Evolutionary conservation across 1,140 invertebrate species (phyloP).

Genomic region (Trichonephila inaurata): DNA sequence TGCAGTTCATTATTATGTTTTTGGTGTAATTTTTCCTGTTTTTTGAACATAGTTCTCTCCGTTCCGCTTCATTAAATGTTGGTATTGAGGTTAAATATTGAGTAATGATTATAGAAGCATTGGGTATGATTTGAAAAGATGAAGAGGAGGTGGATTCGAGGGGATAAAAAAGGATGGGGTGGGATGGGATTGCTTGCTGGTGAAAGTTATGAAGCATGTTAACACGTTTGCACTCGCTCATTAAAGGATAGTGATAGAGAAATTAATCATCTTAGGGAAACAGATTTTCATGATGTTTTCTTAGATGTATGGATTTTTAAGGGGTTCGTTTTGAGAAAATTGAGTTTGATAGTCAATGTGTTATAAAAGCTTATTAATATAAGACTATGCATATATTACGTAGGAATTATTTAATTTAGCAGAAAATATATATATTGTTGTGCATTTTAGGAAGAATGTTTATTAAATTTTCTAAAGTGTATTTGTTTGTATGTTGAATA

Average conservation of each 20-base stretch:
- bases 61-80: conserved; percentile 45
- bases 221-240: conserved; percentile 17
- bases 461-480: too few relatives aligned
- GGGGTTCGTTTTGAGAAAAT: background rate
- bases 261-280: conserved; percentile 13
- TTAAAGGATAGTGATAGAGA: conserved; percentile 20
- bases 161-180: too few relatives aligned
- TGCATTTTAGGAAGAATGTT: too few relatives aligned
- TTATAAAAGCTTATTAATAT: background rate
- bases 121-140: background rate
- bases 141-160: background rate
- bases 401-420: too few relatives aligned
- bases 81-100: conserved; percentile 64
- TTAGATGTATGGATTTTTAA: background rate
- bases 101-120: conserved; percentile 32
- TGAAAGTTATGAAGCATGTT: background rate
- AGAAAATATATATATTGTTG: too few relatives aligned
- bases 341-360: background rate
- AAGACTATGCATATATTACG: too few relatives aligned
- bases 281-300: background rate
- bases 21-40: conserved; percentile 40
- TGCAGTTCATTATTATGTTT: conserved; percentile 48
- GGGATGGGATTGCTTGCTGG: too few relatives aligned
- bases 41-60: background rate
- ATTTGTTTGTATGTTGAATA: too few relatives aligned